Conservation (phyloP, 2,797 vertebrate genomes). For the Crocodylus rhombifer region DNA sequence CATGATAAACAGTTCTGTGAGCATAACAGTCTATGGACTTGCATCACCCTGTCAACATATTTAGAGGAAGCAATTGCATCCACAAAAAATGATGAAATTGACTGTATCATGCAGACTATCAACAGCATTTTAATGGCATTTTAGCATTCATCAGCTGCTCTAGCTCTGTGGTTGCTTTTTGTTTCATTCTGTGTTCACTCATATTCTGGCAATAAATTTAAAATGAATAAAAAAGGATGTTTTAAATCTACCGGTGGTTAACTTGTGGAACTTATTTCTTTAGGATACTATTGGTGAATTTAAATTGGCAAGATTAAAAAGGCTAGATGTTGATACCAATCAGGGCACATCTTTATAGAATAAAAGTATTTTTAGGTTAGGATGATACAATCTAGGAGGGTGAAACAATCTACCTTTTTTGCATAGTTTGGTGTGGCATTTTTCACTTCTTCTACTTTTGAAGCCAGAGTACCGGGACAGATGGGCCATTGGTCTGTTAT, state of each 20-base stretch:
- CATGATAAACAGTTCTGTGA: slow-evolving; percentile 49
- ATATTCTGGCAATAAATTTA: slow-evolving; percentile 40
- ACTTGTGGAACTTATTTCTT: slow-evolving; percentile 21
- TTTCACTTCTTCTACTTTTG: neutral
- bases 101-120: slow-evolving; percentile 27
- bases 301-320: slow-evolving; percentile 11
- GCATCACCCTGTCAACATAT: slow-evolving; percentile 52
- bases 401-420: neutral
- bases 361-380: neutral
- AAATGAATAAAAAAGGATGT: slow-evolving; percentile 10
- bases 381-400: neutral
- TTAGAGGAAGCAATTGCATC: slow-evolving; percentile 44
- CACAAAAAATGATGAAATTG: slow-evolving; percentile 62
- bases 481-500: neutral
- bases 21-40: slow-evolving; percentile 18
- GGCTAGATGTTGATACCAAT: neutral
- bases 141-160: slow-evolving; percentile 50
- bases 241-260: slow-evolving; percentile 11
- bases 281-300: neutral
- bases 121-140: slow-evolving; percentile 54
- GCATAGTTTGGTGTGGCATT: neutral
- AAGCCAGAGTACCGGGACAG: too few species aligned
- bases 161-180: slow-evolving; percentile 51
- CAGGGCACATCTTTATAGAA: neutral
- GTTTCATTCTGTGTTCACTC: slow-evolving; percentile 38